Evolutionary conservation across 23 tunicate genomes (phyloP).

Genomic region (Trididemnum miniatum): DNA sequence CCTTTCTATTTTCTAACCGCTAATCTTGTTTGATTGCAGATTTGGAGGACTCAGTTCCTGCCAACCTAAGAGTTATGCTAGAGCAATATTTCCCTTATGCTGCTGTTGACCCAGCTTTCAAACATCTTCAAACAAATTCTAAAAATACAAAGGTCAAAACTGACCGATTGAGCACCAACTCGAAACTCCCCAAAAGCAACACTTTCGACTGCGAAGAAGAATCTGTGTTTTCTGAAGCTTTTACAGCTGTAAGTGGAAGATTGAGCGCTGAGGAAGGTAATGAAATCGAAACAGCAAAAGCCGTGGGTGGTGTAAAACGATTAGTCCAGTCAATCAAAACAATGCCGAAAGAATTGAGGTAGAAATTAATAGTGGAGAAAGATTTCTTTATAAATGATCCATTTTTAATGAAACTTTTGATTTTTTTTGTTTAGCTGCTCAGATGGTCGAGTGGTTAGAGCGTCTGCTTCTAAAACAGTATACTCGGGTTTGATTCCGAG

Average conservation of each 20-base stretch:
- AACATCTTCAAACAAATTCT: background rate
- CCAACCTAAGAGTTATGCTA: background rate
- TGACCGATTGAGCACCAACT: no score
- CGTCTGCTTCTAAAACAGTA: no score
- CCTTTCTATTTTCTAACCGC: no score
- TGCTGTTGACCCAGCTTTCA: slow-evolving; percentile 26
- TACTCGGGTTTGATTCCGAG: no score
- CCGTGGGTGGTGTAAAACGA: slow-evolving; percentile 27
- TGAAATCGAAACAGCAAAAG: background rate
- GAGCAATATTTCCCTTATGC: slow-evolving; percentile 9
- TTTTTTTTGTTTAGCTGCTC: no score
- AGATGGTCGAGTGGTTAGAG: no score
- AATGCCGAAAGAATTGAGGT: slow-evolving; percentile 75
- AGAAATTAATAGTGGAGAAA: no score
- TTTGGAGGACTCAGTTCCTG: background rate
- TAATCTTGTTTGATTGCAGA: background rate
- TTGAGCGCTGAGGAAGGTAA: background rate
- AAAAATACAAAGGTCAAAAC: no score
- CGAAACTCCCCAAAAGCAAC: background rate
- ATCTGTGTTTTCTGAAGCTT: background rate
- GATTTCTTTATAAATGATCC: no score
- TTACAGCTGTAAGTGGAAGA: background rate
- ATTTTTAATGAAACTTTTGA: no score
- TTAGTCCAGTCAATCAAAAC: slow-evolving; percentile 39
- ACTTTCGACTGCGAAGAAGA: background rate